A percentile compares a stretch with the other conserved stretches of the same genome.
Conservation (phyloP, 2,797 vertebrate species). For the Xerus rutilus region DNA sequence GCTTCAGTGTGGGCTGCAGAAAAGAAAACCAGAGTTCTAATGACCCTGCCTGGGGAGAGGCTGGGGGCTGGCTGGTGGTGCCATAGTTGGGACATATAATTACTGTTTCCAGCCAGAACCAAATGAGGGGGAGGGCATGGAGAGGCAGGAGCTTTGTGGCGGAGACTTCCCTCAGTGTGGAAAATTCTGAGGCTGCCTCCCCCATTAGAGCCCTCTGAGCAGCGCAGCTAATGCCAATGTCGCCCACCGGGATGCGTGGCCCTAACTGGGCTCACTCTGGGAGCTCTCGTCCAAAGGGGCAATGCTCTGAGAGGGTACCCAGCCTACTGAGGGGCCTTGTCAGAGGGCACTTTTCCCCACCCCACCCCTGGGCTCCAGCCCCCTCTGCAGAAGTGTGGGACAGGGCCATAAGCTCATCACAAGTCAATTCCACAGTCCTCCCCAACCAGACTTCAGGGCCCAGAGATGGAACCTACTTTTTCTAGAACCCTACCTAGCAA, state of each 20-base stretch:
- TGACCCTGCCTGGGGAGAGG: background rate
- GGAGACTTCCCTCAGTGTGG: background rate
- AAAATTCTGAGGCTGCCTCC: constrained; percentile 26
- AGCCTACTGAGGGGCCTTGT: fast-evolving
- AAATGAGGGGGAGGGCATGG: background rate
- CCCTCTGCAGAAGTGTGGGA: background rate
- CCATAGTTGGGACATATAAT: constrained; percentile 74
- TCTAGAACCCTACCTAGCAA: too few species aligned
- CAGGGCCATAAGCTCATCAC: background rate
- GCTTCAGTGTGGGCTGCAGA: background rate
- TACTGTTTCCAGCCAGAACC: constrained; percentile 68
- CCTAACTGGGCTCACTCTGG: background rate
- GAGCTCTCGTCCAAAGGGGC: background rate
- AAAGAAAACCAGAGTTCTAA: background rate
- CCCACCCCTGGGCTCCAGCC: too few species aligned
- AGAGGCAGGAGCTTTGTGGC: constrained; percentile 47
- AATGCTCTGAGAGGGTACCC: background rate
- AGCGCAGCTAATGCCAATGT: background rate
- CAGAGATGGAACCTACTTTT: fast-evolving
- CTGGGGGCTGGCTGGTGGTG: constrained; percentile 47
- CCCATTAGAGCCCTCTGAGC: background rate
- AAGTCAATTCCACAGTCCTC: background rate
- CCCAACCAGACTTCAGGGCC: background rate
- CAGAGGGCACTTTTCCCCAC: background rate
- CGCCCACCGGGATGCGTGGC: background rate